Conservation (phyloP, 1,140 invertebrate genomes). For the Cardiocondyla obscurior region DNA sequence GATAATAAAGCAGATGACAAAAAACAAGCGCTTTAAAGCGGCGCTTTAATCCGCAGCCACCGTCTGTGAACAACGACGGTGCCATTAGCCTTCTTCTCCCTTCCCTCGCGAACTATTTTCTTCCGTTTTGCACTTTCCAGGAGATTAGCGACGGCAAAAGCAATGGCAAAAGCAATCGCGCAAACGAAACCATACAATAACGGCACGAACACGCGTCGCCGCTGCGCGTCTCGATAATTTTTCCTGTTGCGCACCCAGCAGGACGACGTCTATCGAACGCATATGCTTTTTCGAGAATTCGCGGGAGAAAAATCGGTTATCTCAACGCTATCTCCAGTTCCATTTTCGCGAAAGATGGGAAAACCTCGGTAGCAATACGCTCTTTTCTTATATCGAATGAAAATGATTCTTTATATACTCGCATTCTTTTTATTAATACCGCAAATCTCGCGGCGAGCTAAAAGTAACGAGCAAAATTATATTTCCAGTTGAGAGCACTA, state of each 20-base stretch:
- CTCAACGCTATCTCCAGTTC: background rate
- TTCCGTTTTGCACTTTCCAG: conserved; percentile 46
- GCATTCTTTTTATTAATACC: background rate
- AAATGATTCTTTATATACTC: background rate
- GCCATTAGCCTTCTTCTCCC: conserved; percentile 26
- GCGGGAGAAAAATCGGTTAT: conserved; percentile 6
- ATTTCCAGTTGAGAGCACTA: background rate
- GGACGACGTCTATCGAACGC: background rate
- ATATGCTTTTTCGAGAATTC: conserved; percentile 4
- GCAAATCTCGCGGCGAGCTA: background rate
- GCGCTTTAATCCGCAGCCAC: conserved; percentile 39
- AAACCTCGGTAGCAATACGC: background rate
- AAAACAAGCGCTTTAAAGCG: conserved; percentile 39
- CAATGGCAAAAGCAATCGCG: conserved; percentile 15
- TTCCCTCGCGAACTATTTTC: conserved; percentile 16
- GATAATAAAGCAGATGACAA: conserved; percentile 51
- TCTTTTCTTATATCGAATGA: background rate
- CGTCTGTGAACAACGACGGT: conserved; percentile 41
- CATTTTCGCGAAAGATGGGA: background rate
- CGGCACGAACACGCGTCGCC: background rate
- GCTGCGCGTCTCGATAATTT: background rate
- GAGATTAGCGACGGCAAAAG: conserved; percentile 50
- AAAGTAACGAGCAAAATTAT: background rate
- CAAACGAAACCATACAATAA: conserved; percentile 22
- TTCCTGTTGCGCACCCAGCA: background rate